These are phyloP conservation scores for Drosophila aldrichi DNA, from an alignment of 2,888 invertebrate genomes.

Conservation along the genomic window DNA sequence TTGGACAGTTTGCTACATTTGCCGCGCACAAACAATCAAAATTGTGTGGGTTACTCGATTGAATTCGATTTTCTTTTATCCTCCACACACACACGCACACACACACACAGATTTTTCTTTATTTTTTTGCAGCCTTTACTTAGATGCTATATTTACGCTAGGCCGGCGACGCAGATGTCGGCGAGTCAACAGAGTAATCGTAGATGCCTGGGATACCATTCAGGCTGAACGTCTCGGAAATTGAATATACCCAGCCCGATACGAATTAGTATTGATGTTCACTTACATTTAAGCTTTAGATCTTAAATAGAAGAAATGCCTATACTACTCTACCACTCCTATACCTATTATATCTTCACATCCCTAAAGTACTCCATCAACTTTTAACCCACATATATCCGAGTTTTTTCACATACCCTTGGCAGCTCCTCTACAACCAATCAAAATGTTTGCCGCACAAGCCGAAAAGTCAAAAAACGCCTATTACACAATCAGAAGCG, in stretches of 20 bases:
- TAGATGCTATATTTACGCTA: conserved; percentile 49
- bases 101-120: background rate
- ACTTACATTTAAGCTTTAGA: background rate
- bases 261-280: background rate
- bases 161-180: conserved; percentile 56
- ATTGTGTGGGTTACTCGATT: conserved; percentile 67
- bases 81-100: background rate
- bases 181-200: conserved; percentile 66
- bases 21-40: conserved; percentile 71
- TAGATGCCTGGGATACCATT: conserved; percentile 59
- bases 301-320: background rate
- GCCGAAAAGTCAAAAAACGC: conserved; percentile 58
- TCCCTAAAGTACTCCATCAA: too few relatives aligned
- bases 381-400: background rate
- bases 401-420: conserved; percentile 5
- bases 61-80: conserved; percentile 47
- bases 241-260: background rate
- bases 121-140: conserved; percentile 62
- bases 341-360: background rate
- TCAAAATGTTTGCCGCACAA: conserved; percentile 52
- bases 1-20: conserved; percentile 75
- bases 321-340: background rate
- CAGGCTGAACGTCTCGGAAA: background rate
- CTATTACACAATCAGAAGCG: conserved; percentile 53
- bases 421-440: conserved; percentile 41